phyloP scores from a whole-genome alignment of 1,140 invertebrate genomes.

The Helicorthomorpha holstii region DNA sequence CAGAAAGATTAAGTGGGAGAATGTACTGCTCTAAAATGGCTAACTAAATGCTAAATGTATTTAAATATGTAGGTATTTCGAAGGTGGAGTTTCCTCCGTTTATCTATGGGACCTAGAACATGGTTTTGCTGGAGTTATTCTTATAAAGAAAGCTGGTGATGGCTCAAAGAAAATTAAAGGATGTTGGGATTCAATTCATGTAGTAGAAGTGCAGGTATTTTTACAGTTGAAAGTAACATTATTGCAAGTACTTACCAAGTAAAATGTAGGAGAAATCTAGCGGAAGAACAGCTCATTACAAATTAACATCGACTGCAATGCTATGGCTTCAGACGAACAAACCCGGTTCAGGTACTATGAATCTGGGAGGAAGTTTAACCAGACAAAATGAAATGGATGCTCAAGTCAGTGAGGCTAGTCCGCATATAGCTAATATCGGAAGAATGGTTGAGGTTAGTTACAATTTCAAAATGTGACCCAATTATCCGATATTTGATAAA shows the following conservation, averaged over 20 bases:
- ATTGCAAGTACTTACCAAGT: neutral
- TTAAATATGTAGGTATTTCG: conserved; percentile 76
- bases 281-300: conserved; percentile 90
- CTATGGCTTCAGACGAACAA: conserved; percentile 98
- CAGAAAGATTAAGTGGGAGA: too few relatives aligned
- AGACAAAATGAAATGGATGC: conserved; percentile 89
- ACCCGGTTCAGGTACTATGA: conserved; percentile 92
- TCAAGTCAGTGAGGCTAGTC: conserved; percentile 71
- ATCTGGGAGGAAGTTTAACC: conserved; percentile 91
- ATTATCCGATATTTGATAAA: too few relatives aligned
- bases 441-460: conserved; percentile 36
- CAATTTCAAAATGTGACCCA: too few relatives aligned
- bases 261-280: conserved; percentile 58
- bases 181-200: conserved; percentile 99
- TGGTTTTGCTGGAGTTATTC: conserved; percentile 95
- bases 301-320: conserved; percentile 98
- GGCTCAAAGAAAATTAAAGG: conserved; percentile 92
- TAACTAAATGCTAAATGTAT: too few relatives aligned
- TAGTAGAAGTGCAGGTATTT: conserved; percentile 77
- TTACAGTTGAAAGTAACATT: neutral
- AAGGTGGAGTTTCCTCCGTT: conserved; percentile 96
- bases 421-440: conserved; percentile 97
- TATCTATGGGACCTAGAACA: conserved; percentile 99
- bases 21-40: too few relatives aligned
- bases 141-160: conserved; percentile 98